Base-by-base conservation (phyloP, 2,797 vertebrate genomes). In the Jordanella pulchra region DNA sequence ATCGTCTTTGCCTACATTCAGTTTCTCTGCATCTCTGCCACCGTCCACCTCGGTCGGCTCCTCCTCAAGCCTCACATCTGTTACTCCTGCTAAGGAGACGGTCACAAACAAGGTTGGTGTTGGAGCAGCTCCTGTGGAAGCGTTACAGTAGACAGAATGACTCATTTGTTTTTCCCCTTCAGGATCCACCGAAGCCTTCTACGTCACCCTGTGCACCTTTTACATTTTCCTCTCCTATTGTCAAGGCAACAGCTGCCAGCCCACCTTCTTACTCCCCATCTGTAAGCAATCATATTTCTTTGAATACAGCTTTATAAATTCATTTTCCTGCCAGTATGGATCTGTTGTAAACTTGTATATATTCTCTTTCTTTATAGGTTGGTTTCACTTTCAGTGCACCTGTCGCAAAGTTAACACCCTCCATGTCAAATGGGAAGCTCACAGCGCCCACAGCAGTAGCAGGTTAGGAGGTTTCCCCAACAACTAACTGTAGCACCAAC, bases 331-430 rank as follows among this genome's bases (percentile, higher is more conserved):
- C 0, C 10, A 2, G 54, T 30, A 25, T 18, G 60, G 27, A 1
- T 1, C 14, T 65, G 11, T 53, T 50, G 10, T 15, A 73, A 39
- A n/a, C 12, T 13, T 42, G 4, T 48, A 1, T 18, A 42, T 44
- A 15, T 21, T 58, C 18, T 75, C 67, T 15, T 55, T 67, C 39
- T 72, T 75, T 83, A 3, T 87, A 98, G 96, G 93, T 95, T 83
- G 96, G 94, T 86, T 99, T 98, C 92, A 99, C 96, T 7, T 99
- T 99, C 91, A 99, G 97, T 87, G 96, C 95, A 78, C 98, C 98
- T 84, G 95, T 97, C 63, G 91, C 94, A 76, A 99, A 98, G 92
- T 91, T 95, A 51, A 92, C 91, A 69, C 77, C 91, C 79, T 91
- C 95, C 72, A 89, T 92, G 86, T 94, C 93, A 75, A 93, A 93